Conservation (phyloP, 2,888 invertebrate genomes). For the Latrodectus hesperus region DNA sequence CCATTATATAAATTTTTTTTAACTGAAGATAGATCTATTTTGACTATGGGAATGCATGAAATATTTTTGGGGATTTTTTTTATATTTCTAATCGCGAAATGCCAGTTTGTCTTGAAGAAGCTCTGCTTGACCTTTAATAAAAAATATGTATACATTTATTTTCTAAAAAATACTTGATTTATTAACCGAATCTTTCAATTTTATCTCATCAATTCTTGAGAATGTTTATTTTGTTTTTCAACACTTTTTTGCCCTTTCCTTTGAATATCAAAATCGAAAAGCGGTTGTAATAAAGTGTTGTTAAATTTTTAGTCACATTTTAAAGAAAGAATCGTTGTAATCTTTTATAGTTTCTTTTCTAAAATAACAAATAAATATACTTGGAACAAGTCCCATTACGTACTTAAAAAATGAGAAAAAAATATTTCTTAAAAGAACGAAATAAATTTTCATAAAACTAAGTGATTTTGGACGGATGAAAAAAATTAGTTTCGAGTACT, state of each 20-base stretch:
- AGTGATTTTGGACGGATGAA: slow-evolving; percentile 21
- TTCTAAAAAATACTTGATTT: slow-evolving; percentile 46
- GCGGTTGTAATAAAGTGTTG: background rate
- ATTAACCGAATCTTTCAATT: slow-evolving; percentile 52
- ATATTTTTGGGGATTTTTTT: slow-evolving; percentile 14
- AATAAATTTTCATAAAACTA: slow-evolving; percentile 60
- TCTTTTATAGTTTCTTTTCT: slow-evolving; percentile 31
- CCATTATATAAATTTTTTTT: slow-evolving; percentile 50
- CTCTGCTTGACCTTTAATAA: background rate
- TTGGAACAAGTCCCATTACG: slow-evolving; percentile 46
- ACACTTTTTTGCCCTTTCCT: background rate
- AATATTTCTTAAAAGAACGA: slow-evolving; percentile 6
- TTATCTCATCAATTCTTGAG: slow-evolving; percentile 47
- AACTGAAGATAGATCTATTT: slow-evolving; percentile 44
- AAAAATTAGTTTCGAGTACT: too few relatives aligned
- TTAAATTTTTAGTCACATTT: background rate
- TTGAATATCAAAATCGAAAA: too few relatives aligned
- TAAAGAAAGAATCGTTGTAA: slow-evolving; percentile 27
- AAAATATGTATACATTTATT: slow-evolving; percentile 12
- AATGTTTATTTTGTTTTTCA: slow-evolving; percentile 17
- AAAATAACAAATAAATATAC: slow-evolving; percentile 53
- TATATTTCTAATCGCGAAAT: background rate
- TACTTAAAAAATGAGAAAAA: slow-evolving; percentile 13
- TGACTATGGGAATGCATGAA: slow-evolving; percentile 7
- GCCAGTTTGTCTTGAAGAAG: background rate